These are phyloP conservation scores for Mormyrus iriodes DNA, from an alignment of 2,113 vertebrate genomes.

Conservation along the genomic window DNA sequence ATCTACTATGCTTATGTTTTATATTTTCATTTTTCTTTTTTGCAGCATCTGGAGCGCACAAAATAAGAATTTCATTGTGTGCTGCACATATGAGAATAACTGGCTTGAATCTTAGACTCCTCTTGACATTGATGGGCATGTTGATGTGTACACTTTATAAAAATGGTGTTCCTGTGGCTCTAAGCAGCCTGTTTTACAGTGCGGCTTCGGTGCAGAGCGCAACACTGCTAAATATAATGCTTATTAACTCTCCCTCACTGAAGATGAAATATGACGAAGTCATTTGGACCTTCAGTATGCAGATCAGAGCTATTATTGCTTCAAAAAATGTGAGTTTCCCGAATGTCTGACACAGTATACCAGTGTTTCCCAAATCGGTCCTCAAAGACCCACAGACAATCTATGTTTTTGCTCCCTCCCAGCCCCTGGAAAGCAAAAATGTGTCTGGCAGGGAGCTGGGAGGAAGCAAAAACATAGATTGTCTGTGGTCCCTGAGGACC, in stretches of 20 bases:
- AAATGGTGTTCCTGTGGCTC: not conserved
- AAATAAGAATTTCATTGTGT: not conserved
- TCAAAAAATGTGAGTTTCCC: not conserved
- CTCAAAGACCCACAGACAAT: not conserved
- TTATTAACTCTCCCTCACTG: not conserved
- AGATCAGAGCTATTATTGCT: not conserved
- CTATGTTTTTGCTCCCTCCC: too few relatives aligned
- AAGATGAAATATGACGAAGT: not conserved
- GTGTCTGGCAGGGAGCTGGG: not conserved
- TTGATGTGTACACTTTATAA: not conserved
- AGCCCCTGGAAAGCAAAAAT: not conserved
- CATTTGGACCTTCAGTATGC: not conserved
- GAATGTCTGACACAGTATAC: not conserved
- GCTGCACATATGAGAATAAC: not conserved
- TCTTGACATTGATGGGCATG: not conserved
- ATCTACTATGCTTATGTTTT: not conserved
- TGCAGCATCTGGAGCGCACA: not conserved
- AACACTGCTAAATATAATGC: not conserved
- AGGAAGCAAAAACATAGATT: too few relatives aligned
- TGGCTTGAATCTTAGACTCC: not conserved
- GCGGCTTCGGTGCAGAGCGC: not conserved
- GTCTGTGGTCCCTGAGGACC: not conserved
- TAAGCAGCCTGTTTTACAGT: not conserved
- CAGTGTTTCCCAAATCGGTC: not conserved
- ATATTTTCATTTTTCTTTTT: not conserved